Percentiles rank a stretch among this genome's conserved stretches.
These are phyloP conservation scores for Leptopilina drosophilae DNA, from an alignment of 2,888 invertebrate genomes.

Conservation along the genomic window DNA sequence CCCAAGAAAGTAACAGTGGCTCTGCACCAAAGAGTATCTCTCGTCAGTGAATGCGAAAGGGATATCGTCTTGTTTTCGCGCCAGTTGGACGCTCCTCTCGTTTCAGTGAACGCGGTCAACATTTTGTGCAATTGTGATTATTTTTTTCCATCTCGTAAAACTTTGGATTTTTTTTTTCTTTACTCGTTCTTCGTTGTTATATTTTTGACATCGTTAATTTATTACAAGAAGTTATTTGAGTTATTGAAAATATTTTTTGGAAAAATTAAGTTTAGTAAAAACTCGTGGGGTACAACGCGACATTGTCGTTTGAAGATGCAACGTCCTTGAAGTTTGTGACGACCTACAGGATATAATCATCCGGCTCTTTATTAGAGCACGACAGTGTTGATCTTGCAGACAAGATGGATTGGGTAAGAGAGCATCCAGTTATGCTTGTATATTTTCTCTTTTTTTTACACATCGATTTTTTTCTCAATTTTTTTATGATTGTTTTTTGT, in stretches of 20 bases:
- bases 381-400: conserved; percentile 20
- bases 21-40: conserved; percentile 48
- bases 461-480: too few species aligned
- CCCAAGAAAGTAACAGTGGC: conserved; percentile 76
- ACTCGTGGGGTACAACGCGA: not conserved
- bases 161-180: too few species aligned
- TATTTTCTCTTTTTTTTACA: not conserved
- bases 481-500: too few species aligned
- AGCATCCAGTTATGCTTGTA: conserved; percentile 3
- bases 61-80: conserved; percentile 51
- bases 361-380: conserved; percentile 28
- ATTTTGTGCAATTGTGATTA: conserved; percentile 35
- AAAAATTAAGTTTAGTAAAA: not conserved
- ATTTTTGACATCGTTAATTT: too few species aligned
- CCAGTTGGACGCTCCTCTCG: conserved; percentile 48
- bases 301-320: conserved; percentile 23
- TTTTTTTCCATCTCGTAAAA: too few species aligned
- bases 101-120: conserved; percentile 33
- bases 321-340: conserved; percentile 36
- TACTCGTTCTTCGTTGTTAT: too few species aligned
- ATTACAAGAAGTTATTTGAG: too few species aligned
- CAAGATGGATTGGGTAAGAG: conserved; percentile 40
- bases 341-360: conserved; percentile 37
- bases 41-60: conserved; percentile 52
- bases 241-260: not conserved